phyloP scores from a whole-genome alignment of 2,797 vertebrate species.

The Rhinogobio ventralis region DNA sequence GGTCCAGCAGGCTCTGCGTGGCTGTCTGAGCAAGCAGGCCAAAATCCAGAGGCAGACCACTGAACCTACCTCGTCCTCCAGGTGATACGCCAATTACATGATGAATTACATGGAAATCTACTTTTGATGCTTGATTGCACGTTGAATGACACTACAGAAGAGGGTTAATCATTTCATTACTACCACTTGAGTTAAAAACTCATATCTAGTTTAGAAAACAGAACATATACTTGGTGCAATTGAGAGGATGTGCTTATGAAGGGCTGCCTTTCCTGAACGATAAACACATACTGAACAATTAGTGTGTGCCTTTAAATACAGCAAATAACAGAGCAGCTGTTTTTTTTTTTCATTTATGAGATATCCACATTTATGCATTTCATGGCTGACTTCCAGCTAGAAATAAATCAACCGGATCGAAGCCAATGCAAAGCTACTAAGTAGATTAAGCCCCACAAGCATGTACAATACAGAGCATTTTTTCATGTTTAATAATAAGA shows the following conservation, averaged over 20 bases:
- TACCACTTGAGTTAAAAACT: slow-evolving; percentile 21
- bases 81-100: slow-evolving; percentile 77
- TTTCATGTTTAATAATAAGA: not conserved
- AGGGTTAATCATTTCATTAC: slow-evolving; percentile 11
- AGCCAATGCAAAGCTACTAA: not conserved
- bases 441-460: not conserved
- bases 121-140: slow-evolving; percentile 22
- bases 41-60: slow-evolving; percentile 97
- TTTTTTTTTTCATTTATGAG: slow-evolving; percentile 26
- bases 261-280: not conserved
- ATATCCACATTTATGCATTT: slow-evolving; percentile 18
- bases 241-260: slow-evolving; percentile 6
- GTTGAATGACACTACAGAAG: not conserved
- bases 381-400: slow-evolving; percentile 23
- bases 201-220: not conserved
- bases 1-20: slow-evolving; percentile 91
- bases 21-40: slow-evolving; percentile 88
- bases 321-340: slow-evolving; percentile 14
- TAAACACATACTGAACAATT: not conserved
- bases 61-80: slow-evolving; percentile 94
- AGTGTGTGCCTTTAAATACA: not conserved
- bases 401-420: not conserved
- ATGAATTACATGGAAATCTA: not conserved
- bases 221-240: not conserved
- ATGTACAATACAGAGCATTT: not conserved